phyloP scores from a whole-genome alignment of 2,113 vertebrate species.

The Siphamia tubifer region DNA sequence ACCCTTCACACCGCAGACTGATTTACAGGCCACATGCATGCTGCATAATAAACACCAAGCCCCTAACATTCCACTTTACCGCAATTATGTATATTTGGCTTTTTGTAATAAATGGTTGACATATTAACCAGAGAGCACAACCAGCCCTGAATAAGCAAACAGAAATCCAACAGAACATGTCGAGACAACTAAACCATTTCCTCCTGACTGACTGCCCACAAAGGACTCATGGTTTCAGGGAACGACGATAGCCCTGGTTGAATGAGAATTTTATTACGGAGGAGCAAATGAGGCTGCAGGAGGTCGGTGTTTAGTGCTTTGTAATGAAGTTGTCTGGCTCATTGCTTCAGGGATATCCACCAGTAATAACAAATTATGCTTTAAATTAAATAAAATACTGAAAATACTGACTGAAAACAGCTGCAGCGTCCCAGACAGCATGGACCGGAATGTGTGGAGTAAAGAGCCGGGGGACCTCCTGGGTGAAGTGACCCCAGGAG shows the following conservation, averaged over 20 bases:
- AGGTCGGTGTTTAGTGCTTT: neutral
- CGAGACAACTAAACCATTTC: slow-evolving; percentile 44
- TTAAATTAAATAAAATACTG: neutral
- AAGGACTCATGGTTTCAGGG: slow-evolving; percentile 5
- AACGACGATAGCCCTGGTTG: neutral
- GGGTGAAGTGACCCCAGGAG: slow-evolving; percentile 35
- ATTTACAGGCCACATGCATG: neutral
- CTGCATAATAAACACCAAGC: neutral
- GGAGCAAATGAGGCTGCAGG: neutral
- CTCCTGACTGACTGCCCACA: slow-evolving; percentile 24
- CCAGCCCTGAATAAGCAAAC: slow-evolving; percentile 44
- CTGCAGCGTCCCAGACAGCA: neutral
- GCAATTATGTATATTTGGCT: slow-evolving; percentile 6
- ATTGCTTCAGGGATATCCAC: neutral
- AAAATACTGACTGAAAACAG: neutral
- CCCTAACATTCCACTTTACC: neutral
- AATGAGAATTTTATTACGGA: slow-evolving; percentile 39
- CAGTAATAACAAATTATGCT: neutral
- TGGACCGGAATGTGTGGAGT: slow-evolving; percentile 15
- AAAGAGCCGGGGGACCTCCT: slow-evolving; percentile 27
- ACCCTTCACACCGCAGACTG: neutral
- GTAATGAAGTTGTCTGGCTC: neutral
- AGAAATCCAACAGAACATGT: slow-evolving; percentile 33
- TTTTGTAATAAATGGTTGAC: slow-evolving; percentile 2
- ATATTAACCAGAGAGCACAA: slow-evolving; percentile 26